phyloP scores from a whole-genome alignment of 2,113 vertebrate species.

The Charadrius vociferus region DNA sequence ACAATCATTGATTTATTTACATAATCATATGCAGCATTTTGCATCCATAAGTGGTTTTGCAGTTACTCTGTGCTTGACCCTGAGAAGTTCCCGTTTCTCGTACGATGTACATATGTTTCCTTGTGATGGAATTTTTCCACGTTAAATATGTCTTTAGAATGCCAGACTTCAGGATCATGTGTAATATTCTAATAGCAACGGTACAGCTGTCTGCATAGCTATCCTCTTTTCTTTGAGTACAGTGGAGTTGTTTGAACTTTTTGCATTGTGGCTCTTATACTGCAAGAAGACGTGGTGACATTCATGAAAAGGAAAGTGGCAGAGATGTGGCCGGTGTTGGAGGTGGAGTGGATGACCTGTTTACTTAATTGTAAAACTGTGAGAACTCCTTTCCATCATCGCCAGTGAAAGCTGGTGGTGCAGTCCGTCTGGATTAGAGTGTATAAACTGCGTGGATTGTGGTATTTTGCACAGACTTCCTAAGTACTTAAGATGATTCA shows the following conservation, averaged over 20 bases:
- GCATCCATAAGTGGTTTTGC: not conserved
- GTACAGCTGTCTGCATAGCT: not conserved
- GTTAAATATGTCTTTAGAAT: not conserved
- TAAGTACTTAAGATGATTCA: conserved; percentile 65
- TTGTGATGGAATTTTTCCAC: not conserved
- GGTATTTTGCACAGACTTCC: conserved; percentile 48
- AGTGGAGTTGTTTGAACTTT: not conserved
- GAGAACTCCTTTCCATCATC: not conserved
- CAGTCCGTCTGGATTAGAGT: not conserved
- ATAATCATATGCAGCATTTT: not conserved
- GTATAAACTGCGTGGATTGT: conserved; percentile 24
- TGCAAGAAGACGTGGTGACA: fast-evolving
- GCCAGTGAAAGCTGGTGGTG: not conserved
- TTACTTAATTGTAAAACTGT: not conserved
- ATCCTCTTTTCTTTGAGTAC: not conserved
- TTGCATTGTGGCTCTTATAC: not conserved
- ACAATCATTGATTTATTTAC: not conserved
- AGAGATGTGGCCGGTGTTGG: not conserved
- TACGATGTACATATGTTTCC: not conserved
- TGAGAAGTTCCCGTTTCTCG: not conserved
- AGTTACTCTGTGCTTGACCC: not conserved
- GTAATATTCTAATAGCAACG: not conserved
- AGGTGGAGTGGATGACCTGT: not conserved
- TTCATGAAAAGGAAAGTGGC: not conserved
- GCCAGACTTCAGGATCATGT: not conserved